phyloP scores from a whole-genome alignment of 2,888 invertebrate species.

The Caenorhabditis parvicauda region DNA sequence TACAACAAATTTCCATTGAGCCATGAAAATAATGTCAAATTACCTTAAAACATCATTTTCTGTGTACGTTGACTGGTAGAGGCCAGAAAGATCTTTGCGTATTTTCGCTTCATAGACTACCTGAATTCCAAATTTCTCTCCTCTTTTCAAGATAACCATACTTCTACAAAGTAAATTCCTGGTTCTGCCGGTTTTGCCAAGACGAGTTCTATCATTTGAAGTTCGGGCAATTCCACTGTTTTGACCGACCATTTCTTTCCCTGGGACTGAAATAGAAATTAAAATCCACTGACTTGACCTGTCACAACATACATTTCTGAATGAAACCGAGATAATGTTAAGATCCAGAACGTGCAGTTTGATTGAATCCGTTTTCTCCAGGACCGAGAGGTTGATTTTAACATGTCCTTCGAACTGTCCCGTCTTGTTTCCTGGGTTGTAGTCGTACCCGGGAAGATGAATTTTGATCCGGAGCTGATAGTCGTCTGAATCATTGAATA shows the following conservation, averaged over 20 bases:
- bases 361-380: slow-evolving; percentile 34
- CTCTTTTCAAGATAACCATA: too few relatives aligned
- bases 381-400: slow-evolving; percentile 39
- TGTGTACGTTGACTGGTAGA: slow-evolving; percentile 20
- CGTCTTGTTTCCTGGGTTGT: slow-evolving; percentile 19
- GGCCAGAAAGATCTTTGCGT: slow-evolving; percentile 26
- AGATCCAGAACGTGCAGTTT: slow-evolving; percentile 47
- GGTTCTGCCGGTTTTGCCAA: slow-evolving; percentile 33
- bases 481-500: too few relatives aligned
- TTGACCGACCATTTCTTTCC: not conserved
- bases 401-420: slow-evolving; percentile 49
- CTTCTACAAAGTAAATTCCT: too few relatives aligned
- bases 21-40: not conserved
- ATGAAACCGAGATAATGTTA: slow-evolving; percentile 22
- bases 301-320: slow-evolving; percentile 7
- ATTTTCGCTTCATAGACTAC: slow-evolving; percentile 41
- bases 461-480: slow-evolving; percentile 53
- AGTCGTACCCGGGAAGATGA: slow-evolving; percentile 57
- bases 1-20: not conserved
- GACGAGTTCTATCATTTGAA: slow-evolving; percentile 48
- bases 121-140: too few relatives aligned
- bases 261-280: not conserved
- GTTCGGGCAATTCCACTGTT: too few relatives aligned
- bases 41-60: not conserved
- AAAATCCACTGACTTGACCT: not conserved